phyloP scores from a whole-genome alignment of 2,113 vertebrate species.

The Channa maculata region DNA sequence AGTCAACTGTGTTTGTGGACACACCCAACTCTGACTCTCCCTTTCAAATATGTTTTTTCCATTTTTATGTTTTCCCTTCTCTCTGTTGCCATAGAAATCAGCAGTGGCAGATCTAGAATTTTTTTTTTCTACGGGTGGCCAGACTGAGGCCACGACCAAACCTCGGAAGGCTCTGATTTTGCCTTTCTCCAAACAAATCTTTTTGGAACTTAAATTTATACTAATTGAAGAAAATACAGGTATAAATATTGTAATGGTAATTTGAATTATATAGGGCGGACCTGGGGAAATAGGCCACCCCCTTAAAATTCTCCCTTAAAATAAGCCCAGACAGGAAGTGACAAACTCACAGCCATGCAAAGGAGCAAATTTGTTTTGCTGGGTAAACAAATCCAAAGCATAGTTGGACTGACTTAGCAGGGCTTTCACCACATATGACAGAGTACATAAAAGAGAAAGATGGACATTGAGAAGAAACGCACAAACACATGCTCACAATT shows the following conservation, averaged over 20 bases:
- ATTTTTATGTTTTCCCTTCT: conserved; percentile 49
- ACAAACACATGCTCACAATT: conserved; percentile 41
- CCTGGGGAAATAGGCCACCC: no score
- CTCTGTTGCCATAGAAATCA: conserved; percentile 71
- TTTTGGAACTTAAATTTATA: no score
- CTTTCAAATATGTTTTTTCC: conserved; percentile 5
- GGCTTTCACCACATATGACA: not conserved
- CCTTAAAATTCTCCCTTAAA: no score
- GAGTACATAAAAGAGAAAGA: not conserved
- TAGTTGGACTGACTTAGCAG: not conserved
- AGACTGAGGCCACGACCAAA: no score
- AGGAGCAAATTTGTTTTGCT: conserved; percentile 74
- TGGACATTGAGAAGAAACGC: conserved; percentile 1
- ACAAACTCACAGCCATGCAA: conserved; percentile 69
- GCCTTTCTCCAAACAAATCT: no score
- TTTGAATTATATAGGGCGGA: no score
- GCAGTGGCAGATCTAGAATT: no score
- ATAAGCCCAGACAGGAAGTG: conserved; percentile 59
- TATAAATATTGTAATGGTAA: no score
- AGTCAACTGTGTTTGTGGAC: conserved; percentile 32
- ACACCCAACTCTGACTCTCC: conserved; percentile 48
- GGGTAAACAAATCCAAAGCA: conserved; percentile 67
- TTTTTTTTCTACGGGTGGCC: no score
- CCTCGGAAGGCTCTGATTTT: no score
- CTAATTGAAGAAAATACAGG: no score